Base-by-base conservation (phyloP, 1,140 invertebrate species). In the Ylistrum balloti region DNA sequence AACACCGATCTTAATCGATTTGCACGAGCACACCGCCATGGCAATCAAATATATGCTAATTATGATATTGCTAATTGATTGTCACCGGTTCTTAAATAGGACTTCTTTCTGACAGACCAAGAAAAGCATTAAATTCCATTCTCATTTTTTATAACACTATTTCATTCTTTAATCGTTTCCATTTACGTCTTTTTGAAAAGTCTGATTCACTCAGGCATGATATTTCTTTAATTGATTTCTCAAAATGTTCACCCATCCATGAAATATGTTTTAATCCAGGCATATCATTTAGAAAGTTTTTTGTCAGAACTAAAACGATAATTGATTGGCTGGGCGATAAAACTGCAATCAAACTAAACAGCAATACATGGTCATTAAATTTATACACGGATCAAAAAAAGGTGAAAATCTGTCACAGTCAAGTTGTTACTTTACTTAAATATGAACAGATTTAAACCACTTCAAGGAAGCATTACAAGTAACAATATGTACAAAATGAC, bases 21-120 rank as follows among this genome's bases (percentile, higher is more conserved):
- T 74, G 56, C 56, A 74, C 56, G 56, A 74, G 22, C 56, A 28
- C 56, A 74, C 56, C 56, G 56, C 56, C 56, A 74, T 9, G 56
- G 56, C 56, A 74, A 74, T 74, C 56, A 74, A 74, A 74, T 74
- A 74, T 74, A 74, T 74, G 56, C 56, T 74, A 74, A 74, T 74
- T 74, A 74, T 74, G 56, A 74, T 74, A 74, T 74, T 74, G 56
- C 56, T 74, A 74, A 74, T 74, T 74, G 56, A 74, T 74, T 74
- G 56, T 74, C 56, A 74, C 56, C 56, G 56, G 56, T 74, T 1
- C 56, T 74, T 74, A 28, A 74, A 74, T 74, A 22, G n/a, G 22
- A 22, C 11, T n/a, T 74, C 13, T 74, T 74, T 74, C n/a, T 28
- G 22, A 74, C 56, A 74, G 56, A 74, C 56, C 56, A n/a, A 74